A percentile compares a stretch with the other conserved stretches of the same genome.
Conservation (phyloP, 2,888 invertebrate genomes). For the Ophion ellenae region DNA sequence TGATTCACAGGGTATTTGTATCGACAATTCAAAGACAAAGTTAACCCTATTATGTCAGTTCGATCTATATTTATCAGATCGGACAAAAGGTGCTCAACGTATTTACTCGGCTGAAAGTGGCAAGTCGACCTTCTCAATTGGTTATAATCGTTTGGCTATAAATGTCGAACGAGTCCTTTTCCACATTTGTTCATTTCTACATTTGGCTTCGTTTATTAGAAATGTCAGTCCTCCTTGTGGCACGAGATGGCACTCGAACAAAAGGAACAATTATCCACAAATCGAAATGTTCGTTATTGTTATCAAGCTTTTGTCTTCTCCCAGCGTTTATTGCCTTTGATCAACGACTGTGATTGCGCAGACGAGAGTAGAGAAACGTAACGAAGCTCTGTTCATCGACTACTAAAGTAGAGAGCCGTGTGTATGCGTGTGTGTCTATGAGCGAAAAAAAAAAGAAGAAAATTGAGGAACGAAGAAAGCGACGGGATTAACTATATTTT, state of each 20-base stretch:
- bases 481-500: slow-evolving; percentile 76
- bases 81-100: not conserved
- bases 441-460: slow-evolving; percentile 16
- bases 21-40: too few relatives aligned
- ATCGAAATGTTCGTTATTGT: not conserved
- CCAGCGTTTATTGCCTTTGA: slow-evolving; percentile 52
- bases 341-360: slow-evolving; percentile 56
- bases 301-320: slow-evolving; percentile 17
- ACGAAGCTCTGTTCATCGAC: slow-evolving; percentile 42
- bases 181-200: too few relatives aligned
- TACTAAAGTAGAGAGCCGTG: slow-evolving; percentile 50
- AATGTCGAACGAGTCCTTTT: too few relatives aligned
- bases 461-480: slow-evolving; percentile 29
- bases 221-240: not conserved
- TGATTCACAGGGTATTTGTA: too few relatives aligned
- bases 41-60: not conserved
- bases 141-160: not conserved
- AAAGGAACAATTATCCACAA: not conserved
- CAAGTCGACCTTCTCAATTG: too few relatives aligned
- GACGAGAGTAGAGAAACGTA: slow-evolving; percentile 50
- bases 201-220: too few relatives aligned
- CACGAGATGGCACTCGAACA: not conserved
- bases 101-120: not conserved
- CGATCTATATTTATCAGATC: not conserved
- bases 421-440: slow-evolving; percentile 30